A percentile compares a stretch with the other conserved stretches of the same genome.
Evolutionary conservation across 1,140 invertebrate species (phyloP).

Genomic region (Listronotus oregonensis): DNA sequence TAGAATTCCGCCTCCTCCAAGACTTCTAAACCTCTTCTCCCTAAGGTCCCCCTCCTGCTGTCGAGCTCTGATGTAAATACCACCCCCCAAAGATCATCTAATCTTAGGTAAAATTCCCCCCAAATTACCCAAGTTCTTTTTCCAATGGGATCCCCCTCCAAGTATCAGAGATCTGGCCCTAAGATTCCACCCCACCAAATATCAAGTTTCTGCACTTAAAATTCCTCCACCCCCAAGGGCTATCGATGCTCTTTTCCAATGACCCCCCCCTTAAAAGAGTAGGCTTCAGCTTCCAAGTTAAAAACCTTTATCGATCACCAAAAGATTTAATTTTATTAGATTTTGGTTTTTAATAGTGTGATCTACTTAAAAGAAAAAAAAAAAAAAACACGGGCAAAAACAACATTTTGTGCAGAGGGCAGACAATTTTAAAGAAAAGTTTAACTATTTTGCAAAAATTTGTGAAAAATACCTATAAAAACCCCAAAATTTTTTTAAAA

Average conservation of each 20-base stretch:
- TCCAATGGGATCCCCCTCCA: conserved; percentile 22
- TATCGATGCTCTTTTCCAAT: conserved; percentile 9
- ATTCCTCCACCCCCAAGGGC: conserved; percentile 19
- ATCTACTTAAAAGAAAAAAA: neutral
- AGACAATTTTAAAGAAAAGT: no score
- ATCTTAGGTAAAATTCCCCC: neutral
- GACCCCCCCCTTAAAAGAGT: no score
- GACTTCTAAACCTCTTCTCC: no score
- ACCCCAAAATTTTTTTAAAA: no score
- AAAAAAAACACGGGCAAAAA: no score
- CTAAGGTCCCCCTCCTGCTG: conserved; percentile 18
- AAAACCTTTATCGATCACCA: neutral
- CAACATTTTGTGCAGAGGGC: no score
- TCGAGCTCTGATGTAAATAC: conserved; percentile 27
- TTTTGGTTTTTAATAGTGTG: neutral
- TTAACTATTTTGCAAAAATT: no score
- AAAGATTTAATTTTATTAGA: no score
- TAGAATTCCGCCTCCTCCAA: conserved; percentile 5
- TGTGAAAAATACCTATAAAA: no score
- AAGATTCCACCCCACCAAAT: conserved; percentile 6
- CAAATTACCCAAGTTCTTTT: no score
- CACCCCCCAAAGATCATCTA: conserved; percentile 34
- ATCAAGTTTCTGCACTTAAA: conserved; percentile 1
- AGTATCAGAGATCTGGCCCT: conserved; percentile 27
- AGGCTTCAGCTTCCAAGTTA: no score